These are phyloP conservation scores for Willowsia nigromaculata DNA, from an alignment of 2,888 invertebrate species.

Conservation along the genomic window DNA sequence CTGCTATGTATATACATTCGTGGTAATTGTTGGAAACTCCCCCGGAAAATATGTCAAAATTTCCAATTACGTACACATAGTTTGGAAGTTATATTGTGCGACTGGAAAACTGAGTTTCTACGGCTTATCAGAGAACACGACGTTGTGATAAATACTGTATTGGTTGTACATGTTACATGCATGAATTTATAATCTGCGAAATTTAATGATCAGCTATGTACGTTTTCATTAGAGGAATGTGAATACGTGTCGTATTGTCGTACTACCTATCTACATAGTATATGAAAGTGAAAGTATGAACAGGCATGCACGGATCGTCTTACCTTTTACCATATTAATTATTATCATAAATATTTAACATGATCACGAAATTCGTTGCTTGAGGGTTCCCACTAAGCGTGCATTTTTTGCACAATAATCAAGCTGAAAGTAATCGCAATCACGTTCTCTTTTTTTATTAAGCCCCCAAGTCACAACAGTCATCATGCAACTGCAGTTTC, in stretches of 20 bases:
- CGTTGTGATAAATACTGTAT: neutral
- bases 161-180: neutral
- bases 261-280: neutral
- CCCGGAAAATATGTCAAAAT: slow-evolving; percentile 44
- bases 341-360: neutral
- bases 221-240: no score
- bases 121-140: neutral
- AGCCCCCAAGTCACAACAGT: neutral
- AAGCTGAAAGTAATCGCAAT: neutral
- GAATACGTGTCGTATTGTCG: neutral
- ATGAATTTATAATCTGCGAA: slow-evolving; percentile 34
- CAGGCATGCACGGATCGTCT: neutral
- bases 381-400: neutral
- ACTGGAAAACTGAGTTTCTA: neutral
- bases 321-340: neutral
- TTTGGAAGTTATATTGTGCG: neutral
- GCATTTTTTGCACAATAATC: slow-evolving; percentile 5
- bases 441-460: neutral
- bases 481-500: neutral
- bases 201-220: slow-evolving; percentile 29
- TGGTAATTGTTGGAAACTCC: slow-evolving; percentile 9
- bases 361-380: slow-evolving; percentile 8
- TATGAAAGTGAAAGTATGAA: neutral
- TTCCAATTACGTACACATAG: slow-evolving; percentile 7
- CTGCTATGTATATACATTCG: neutral